Conservation (phyloP, 2,888 invertebrate species). For the Latrodectus hesperus region DNA sequence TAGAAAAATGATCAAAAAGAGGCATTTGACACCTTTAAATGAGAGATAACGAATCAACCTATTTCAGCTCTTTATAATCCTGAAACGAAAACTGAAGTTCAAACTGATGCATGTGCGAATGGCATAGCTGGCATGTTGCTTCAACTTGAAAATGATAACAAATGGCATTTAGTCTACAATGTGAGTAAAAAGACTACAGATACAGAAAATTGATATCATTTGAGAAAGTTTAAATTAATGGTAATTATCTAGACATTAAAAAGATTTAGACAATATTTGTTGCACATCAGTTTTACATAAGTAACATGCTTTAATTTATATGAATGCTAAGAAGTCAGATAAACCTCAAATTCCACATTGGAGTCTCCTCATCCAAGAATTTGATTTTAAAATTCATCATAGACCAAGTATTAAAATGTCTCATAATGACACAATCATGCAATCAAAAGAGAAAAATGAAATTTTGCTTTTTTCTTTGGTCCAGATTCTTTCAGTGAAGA, state of each 20-base stretch:
- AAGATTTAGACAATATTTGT: background rate
- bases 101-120: slow-evolving; percentile 4
- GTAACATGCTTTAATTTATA: no score
- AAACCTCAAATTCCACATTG: no score
- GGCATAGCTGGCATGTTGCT: slow-evolving; percentile 9
- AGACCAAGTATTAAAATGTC: background rate
- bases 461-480: no score
- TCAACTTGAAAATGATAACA: slow-evolving; percentile 1
- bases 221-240: background rate
- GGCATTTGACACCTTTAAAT: background rate
- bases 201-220: background rate
- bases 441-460: no score
- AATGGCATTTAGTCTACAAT: background rate
- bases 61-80: slow-evolving; percentile 3
- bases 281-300: no score
- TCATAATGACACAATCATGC: background rate
- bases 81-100: slow-evolving; percentile 1
- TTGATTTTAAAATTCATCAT: background rate
- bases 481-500: no score
- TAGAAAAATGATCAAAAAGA: background rate
- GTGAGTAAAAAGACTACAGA: background rate
- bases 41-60: background rate
- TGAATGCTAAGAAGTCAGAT: no score
- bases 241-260: background rate
- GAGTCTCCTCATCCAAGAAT: background rate